Base-by-base conservation (phyloP, 2,888 invertebrate genomes). In the Apantesis nais region DNA sequence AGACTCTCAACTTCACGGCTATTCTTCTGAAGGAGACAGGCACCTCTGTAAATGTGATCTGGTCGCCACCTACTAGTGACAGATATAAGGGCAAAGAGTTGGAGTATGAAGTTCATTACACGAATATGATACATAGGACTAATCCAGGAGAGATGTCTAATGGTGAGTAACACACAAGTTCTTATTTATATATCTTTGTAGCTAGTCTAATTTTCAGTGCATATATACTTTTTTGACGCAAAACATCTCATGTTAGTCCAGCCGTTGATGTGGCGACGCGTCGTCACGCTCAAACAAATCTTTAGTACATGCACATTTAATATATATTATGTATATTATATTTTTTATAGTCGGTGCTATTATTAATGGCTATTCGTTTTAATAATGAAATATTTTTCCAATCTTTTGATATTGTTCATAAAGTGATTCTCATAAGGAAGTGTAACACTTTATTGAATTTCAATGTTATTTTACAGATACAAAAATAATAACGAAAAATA, bases 31-130 rank as follows among this genome's bases (percentile, higher is more conserved):
- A 96, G 83, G 94, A 95, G 3, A 92, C 95, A 61, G 95, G 96
- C 0, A 97, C 96, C 0, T 90, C 96, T 0, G 97, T 97, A 0
- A 95, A 96, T 77, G 83, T 98, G 25, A 92, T 90, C 14, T 98
- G 98, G 98, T 91, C 95, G 22, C 93, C 95, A 14, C 97, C 97
- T 0, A 94, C 94, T 34, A 95, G 95, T 58, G 90, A 92, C 0
- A 90, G 96, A n/a, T 96, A 93, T 66, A 89, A 88, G 75, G 86
- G 85, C 39, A 89, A 88, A 67, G 85, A 89, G 16, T 58, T 93
- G n/a, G 82, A 92, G 8, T 98, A 98, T 85, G 97, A 97, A 31
- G 94, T 98, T 61, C 97, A 97, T 87, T 98, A 97, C 83, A 97
- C 96, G 85, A 79, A 95, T 93, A 83, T 89, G 66, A 83, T 89